phyloP scores from a whole-genome alignment of 2,888 invertebrate species.

The Mythimna lalbum region DNA sequence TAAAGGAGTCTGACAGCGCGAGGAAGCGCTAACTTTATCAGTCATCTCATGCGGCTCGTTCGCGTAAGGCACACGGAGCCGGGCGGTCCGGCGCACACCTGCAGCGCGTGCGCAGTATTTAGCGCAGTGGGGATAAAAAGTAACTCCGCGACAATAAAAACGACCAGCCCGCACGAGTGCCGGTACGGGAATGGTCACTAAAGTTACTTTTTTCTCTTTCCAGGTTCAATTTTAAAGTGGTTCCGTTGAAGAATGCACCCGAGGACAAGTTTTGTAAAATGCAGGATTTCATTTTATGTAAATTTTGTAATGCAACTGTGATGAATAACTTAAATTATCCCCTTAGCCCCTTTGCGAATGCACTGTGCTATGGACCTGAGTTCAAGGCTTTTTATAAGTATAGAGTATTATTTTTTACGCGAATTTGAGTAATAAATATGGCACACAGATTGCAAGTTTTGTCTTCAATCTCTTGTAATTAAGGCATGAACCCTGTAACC shows the following conservation, averaged over 20 bases:
- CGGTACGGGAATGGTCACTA: not conserved
- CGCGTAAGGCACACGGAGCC: no score
- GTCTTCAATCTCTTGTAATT: not conserved
- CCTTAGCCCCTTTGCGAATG: slow-evolving; percentile 44
- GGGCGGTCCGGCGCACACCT: no score
- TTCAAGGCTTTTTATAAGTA: slow-evolving; percentile 37
- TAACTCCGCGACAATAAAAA: no score
- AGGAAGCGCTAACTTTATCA: no score
- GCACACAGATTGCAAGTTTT: not conserved
- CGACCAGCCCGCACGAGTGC: no score
- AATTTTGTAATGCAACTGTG: slow-evolving; percentile 70
- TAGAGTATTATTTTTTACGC: not conserved
- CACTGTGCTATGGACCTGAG: slow-evolving; percentile 31
- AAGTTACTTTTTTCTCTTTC: slow-evolving; percentile 4
- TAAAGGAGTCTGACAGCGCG: no score
- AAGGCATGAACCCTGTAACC: no score
- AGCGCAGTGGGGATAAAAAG: no score
- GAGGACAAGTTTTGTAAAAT: slow-evolving; percentile 54
- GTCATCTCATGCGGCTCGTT: no score
- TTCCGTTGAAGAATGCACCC: slow-evolving; percentile 63
- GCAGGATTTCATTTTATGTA: slow-evolving; percentile 61
- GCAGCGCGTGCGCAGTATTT: no score
- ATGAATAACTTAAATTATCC: slow-evolving; percentile 60
- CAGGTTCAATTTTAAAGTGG: slow-evolving; percentile 70
- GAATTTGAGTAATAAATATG: not conserved